phyloP scores from a whole-genome alignment of 1,140 invertebrate species.

The Drosophila tsacasi region DNA sequence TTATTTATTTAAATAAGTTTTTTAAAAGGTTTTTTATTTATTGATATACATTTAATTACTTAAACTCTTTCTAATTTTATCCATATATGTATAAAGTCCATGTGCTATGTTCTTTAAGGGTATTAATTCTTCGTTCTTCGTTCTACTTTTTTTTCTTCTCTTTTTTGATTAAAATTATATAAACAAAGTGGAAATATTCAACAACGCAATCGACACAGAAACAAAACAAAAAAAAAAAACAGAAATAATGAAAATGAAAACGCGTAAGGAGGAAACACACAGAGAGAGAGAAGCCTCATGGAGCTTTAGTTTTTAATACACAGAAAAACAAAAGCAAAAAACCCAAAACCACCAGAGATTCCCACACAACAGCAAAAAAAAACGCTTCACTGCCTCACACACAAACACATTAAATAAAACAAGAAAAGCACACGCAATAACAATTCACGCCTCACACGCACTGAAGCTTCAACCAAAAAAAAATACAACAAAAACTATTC shows the following conservation, averaged over 20 bases:
- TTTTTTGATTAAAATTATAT: slow-evolving; percentile 84
- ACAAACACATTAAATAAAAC: slow-evolving; percentile 19
- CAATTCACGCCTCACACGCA: slow-evolving; percentile 68
- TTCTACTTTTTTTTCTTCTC: slow-evolving; percentile 26
- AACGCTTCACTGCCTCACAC: slow-evolving; percentile 35
- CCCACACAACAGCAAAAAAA: slow-evolving; percentile 45
- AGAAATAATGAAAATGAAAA: slow-evolving; percentile 78
- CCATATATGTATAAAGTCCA: too few species aligned
- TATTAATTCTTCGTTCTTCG: slow-evolving; percentile 27
- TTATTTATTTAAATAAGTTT: too few species aligned
- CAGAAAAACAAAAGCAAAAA: slow-evolving; percentile 34
- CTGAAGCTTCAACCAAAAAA: slow-evolving; percentile 25
- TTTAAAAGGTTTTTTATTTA: too few species aligned
- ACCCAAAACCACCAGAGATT: slow-evolving; percentile 57
- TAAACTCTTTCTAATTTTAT: too few species aligned
- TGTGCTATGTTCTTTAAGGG: not conserved
- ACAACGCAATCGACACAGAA: slow-evolving; percentile 83
- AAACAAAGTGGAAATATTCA: slow-evolving; percentile 85
- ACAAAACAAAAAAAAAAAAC: slow-evolving; percentile 60
- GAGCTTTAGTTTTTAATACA: slow-evolving; percentile 59
- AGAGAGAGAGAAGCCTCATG: slow-evolving; percentile 13
- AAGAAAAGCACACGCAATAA: slow-evolving; percentile 32
- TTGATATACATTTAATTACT: too few species aligned
- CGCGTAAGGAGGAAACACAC: slow-evolving; percentile 39
- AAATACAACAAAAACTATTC: slow-evolving; percentile 30